Conservation (phyloP, 2,888 invertebrate species). For the Cerastis rubricosa region DNA sequence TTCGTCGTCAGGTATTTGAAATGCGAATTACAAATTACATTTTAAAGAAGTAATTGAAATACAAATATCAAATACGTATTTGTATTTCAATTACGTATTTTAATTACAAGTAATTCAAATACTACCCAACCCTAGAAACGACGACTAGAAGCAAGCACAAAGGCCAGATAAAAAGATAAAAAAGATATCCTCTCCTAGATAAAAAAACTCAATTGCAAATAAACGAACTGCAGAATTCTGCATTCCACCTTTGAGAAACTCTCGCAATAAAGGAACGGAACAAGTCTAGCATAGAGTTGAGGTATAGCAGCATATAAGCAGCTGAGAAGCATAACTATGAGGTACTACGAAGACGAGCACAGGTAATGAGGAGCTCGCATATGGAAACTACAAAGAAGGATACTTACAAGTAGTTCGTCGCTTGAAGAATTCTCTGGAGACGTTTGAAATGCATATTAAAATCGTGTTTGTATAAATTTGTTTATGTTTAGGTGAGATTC, state of each 20-base stretch:
- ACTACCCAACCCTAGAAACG: conserved; percentile 51
- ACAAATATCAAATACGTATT: conserved; percentile 54
- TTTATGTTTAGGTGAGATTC: conserved; percentile 8
- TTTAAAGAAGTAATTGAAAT: not conserved
- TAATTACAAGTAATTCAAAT: conserved; percentile 68
- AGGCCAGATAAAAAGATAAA: no score
- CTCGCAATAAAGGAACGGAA: conserved; percentile 37
- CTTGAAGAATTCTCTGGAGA: conserved; percentile 34
- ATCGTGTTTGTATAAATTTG: conserved; percentile 25
- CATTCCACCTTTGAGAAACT: conserved; percentile 26
- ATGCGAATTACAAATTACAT: no score
- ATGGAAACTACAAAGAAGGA: conserved; percentile 44
- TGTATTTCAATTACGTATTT: conserved; percentile 73
- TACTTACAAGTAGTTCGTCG: conserved; percentile 37
- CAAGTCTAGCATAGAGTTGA: conserved; percentile 36
- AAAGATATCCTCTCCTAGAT: conserved; percentile 1
- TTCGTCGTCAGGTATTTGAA: no score
- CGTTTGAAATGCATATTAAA: conserved; percentile 28
- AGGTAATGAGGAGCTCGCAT: conserved; percentile 40
- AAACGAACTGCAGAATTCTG: conserved; percentile 33
- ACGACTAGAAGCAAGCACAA: not conserved
- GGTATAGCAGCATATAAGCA: conserved; percentile 30
- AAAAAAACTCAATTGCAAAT: conserved; percentile 1
- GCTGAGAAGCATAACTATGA: conserved; percentile 45
- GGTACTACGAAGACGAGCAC: conserved; percentile 14